phyloP scores from a whole-genome alignment of 2,888 invertebrate species.

The Folsomia manolachei region DNA sequence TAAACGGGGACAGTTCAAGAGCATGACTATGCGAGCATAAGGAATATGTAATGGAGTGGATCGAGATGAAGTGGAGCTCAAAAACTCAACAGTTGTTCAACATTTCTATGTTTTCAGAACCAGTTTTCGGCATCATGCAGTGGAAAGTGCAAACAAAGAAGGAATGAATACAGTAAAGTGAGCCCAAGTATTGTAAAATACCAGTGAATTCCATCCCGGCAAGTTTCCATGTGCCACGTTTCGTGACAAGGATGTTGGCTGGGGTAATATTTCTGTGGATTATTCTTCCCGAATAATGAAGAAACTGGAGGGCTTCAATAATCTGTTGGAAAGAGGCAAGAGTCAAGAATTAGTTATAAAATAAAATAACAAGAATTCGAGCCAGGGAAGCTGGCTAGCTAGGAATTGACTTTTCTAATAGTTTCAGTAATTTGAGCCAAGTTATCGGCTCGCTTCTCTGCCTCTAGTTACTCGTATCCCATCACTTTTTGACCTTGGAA shows the following conservation, averaged over 20 bases:
- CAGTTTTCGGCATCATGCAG: too few species aligned
- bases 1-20: constrained; percentile 15
- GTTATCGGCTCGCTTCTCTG: too few species aligned
- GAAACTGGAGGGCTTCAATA: constrained; percentile 86
- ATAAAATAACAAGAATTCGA: background rate
- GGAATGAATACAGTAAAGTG: constrained; percentile 9
- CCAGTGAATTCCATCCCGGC: constrained; percentile 91
- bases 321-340: constrained; percentile 65
- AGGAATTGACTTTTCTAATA: too few species aligned
- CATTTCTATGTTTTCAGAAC: background rate
- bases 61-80: constrained; percentile 16
- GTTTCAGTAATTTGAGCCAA: background rate
- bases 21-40: constrained; percentile 19
- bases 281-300: constrained; percentile 82
- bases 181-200: constrained; percentile 51
- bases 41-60: too few species aligned
- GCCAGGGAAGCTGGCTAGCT: too few species aligned
- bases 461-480: too few species aligned
- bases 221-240: constrained; percentile 92
- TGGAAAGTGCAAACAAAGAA: constrained; percentile 27
- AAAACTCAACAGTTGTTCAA: background rate
- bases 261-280: constrained; percentile 95
- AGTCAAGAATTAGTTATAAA: background rate
- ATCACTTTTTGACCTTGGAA: constrained; percentile 3
- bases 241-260: constrained; percentile 82